Conservation (phyloP, 2,888 invertebrate species). For the Morpho achilles region DNA sequence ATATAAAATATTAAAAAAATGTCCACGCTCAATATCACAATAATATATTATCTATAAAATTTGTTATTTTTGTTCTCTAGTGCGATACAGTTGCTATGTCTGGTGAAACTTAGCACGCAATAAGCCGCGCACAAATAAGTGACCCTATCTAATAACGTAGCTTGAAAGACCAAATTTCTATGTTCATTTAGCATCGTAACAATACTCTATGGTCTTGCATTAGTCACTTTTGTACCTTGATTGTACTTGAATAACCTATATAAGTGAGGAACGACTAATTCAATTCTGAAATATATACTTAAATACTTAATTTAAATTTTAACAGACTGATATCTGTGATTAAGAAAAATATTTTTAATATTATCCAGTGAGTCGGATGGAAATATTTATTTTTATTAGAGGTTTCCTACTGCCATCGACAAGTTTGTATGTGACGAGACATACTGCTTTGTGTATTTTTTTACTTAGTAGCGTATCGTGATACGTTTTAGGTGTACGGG, state of each 20-base stretch:
- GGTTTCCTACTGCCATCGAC: constrained; percentile 73
- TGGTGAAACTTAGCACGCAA: neutral
- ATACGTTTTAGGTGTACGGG: constrained; percentile 35
- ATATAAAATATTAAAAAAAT: too few relatives aligned
- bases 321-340: constrained; percentile 80
- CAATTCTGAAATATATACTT: constrained; percentile 68
- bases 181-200: constrained; percentile 45
- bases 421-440: constrained; percentile 58
- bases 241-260: constrained; percentile 67
- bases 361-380: constrained; percentile 78
- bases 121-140: constrained; percentile 33
- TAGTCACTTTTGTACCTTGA: constrained; percentile 78
- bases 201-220: constrained; percentile 75
- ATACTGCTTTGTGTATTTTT: constrained; percentile 63
- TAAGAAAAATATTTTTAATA: constrained; percentile 78
- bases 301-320: constrained; percentile 77
- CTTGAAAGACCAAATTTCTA: constrained; percentile 62
- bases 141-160: constrained; percentile 48
- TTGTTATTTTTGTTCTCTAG: neutral
- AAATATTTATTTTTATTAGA: constrained; percentile 76
- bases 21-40: too few relatives aligned
- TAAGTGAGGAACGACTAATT: constrained; percentile 71
- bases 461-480: constrained; percentile 53
- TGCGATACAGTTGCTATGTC: neutral
- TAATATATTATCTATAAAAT: too few relatives aligned